Evolutionary conservation across 2,888 invertebrate species (phyloP), one percentile per base, ranked within the genome.

Genomic region (Pterostichus madidus): DNA sequence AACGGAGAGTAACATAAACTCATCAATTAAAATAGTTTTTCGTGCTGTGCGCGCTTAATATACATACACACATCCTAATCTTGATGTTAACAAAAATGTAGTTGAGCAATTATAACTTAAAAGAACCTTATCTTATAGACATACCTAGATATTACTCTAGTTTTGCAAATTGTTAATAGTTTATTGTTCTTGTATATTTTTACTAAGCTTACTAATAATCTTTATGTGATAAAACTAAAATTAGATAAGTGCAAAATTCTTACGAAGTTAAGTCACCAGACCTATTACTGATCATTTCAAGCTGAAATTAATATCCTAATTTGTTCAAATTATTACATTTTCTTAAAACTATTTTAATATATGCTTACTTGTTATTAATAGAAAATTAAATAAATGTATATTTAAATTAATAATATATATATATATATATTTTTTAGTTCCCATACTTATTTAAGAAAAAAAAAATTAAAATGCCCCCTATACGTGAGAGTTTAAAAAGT

Each of bases 61-160:
- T 44, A 68, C 68, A 68, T 17, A 71, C 68, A 71, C 39, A 71
- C 68, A 71, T 71, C 68, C 68, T 71, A 71, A 71, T 44, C 44
- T 71, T 71, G 11, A 71, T 13, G 31, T 39, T 35, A 35, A 15
- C 68, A 71, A 44, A 71, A 7, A 71, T 44, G 68, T 44, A 71
- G 68, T 71, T 71, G 68, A 71, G 68, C 68, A 71, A 44, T 44
- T 44, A 7, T 39, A 44, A 71, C 17, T 17, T 39, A 13, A 44
- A 64, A 64, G 32, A 11, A 64, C 11, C 64, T 59, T 64, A 64
- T 32, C n/a, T 35, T 64, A n/a, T 52, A 64, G 1, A 13, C 31
- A 32, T 64, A 64, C 7, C 64, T 71, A 44, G 13, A 39, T 44
- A 71, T 71, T 56, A 56, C 1, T 56, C 13, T 17, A 56, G 17